Evolutionary conservation across 2,797 vertebrate genomes (phyloP).

Genomic region (Hypotaenidia okinawae): DNA sequence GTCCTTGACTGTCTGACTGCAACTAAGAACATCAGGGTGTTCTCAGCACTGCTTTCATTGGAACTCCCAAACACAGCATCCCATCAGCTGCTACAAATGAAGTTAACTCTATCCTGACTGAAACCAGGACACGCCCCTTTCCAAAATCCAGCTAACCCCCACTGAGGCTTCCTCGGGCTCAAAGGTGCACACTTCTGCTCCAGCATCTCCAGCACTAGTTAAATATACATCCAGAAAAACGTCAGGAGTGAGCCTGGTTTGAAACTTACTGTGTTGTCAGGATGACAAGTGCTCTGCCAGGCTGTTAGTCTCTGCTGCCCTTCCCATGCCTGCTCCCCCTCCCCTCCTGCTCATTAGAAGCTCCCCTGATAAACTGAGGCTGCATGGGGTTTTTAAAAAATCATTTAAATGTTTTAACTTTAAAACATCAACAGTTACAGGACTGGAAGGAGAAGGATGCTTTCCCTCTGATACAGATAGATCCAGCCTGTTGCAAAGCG

Average conservation of each 20-base stretch:
- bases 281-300: constrained; percentile 21
- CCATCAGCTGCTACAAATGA: too few species aligned
- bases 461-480: not conserved
- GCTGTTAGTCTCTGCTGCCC: constrained; percentile 33
- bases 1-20: too few species aligned
- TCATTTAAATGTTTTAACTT: constrained; percentile 51
- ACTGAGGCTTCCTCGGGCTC: not conserved
- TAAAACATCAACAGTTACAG: constrained; percentile 22
- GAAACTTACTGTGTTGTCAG: constrained; percentile 14
- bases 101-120: too few species aligned
- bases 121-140: too few species aligned
- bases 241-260: constrained; percentile 17
- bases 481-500: accelerated
- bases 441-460: not conserved
- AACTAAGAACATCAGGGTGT: too few species aligned
- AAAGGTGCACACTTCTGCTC: not conserved
- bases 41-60: too few species aligned
- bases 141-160: not conserved
- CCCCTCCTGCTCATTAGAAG: constrained; percentile 25
- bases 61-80: too few species aligned
- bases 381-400: not conserved
- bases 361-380: constrained; percentile 31
- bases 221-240: constrained; percentile 38
- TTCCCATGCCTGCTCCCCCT: not conserved
- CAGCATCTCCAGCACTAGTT: not conserved